phyloP scores from a whole-genome alignment of 2,888 invertebrate genomes.

The Ceraclea dissimilis region DNA sequence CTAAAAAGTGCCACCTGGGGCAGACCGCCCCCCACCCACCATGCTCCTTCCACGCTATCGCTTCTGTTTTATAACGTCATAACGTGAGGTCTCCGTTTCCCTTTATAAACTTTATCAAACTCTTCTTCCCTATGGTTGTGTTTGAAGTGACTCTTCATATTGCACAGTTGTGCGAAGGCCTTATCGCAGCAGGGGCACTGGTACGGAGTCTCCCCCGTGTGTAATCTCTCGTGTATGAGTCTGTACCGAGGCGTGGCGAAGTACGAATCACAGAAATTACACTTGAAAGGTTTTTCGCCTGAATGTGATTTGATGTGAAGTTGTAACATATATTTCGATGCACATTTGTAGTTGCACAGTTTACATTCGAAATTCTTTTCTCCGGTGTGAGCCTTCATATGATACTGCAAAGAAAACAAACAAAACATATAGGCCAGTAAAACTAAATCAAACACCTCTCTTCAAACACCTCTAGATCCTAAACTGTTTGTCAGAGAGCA shows the following conservation, averaged over 20 bases:
- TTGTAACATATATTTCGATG: neutral
- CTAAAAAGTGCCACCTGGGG: no score
- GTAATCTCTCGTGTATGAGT: neutral
- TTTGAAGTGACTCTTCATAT: constrained; percentile 2
- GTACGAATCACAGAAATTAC: neutral
- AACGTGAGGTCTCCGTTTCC: neutral
- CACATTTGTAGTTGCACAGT: neutral
- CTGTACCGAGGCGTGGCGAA: neutral
- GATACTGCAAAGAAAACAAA: neutral
- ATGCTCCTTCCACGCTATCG: no score
- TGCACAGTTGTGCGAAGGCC: neutral
- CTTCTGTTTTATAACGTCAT: no score
- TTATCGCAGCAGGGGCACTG: neutral
- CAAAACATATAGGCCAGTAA: neutral
- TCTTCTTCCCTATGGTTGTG: neutral
- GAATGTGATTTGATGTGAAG: neutral
- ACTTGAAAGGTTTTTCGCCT: neutral
- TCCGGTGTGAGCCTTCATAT: neutral
- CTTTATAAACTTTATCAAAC: neutral
- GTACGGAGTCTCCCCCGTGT: constrained; percentile 1
- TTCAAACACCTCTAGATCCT: no score
- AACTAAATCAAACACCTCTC: neutral
- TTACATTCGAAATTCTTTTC: neutral
- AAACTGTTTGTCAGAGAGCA: no score
- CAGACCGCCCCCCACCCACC: no score